phyloP scores from a whole-genome alignment of 2,113 vertebrate species.

The Petromus typicus region DNA sequence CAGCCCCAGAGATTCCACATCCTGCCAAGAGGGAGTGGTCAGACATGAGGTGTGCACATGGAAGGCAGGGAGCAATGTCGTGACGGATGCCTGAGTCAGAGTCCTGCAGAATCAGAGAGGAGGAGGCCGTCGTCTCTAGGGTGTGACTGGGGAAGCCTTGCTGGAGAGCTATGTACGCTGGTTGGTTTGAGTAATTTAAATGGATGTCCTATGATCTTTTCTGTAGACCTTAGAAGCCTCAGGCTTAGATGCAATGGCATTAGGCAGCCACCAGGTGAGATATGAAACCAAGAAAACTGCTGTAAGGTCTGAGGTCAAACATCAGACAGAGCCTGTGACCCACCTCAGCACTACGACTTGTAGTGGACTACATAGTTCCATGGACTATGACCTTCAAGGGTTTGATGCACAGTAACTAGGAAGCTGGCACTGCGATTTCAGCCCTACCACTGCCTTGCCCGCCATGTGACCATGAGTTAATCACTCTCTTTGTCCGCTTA shows the following conservation, averaged over 20 bases:
- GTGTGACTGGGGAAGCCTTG: neutral
- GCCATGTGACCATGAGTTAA: neutral
- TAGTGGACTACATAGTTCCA: no score
- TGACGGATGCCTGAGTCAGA: neutral
- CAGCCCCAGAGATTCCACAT: neutral
- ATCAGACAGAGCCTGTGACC: neutral
- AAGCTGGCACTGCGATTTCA: neutral
- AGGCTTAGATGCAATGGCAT: neutral
- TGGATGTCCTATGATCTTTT: neutral
- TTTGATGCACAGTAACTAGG: neutral
- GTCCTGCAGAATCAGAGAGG: neutral
- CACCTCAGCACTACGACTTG: neutral
- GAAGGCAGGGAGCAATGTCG: neutral
- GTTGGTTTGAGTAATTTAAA: neutral
- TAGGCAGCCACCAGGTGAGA: neutral
- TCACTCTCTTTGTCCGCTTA: neutral
- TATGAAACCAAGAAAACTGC: conserved; percentile 1
- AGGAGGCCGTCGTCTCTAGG: neutral
- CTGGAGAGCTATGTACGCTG: neutral
- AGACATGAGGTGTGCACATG: neutral
- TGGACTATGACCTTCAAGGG: neutral
- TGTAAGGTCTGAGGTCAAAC: neutral
- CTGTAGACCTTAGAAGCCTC: neutral
- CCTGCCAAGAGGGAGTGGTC: neutral
- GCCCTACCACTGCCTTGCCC: neutral